Evolutionary conservation across 2,113 vertebrate species (phyloP).

Genomic region (Austrofundulus limnaeus): DNA sequence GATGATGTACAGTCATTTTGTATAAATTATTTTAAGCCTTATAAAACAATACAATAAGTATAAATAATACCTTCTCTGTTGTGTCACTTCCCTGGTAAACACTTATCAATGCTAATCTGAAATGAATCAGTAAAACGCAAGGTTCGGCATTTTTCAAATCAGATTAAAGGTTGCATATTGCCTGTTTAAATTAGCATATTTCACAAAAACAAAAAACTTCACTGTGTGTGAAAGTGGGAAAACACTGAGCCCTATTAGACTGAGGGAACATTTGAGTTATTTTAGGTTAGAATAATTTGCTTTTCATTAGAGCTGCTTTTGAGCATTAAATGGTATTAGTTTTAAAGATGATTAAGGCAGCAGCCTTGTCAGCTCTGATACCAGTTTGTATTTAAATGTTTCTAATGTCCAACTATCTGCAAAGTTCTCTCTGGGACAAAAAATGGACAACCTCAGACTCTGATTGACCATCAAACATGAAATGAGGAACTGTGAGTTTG

Average conservation of each 20-base stretch:
- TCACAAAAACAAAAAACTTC: neutral
- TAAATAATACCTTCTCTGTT: neutral
- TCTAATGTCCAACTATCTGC: no score
- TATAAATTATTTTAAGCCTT: neutral
- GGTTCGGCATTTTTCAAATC: conserved; percentile 33
- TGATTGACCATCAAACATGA: no score
- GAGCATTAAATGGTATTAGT: no score
- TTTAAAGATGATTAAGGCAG: no score
- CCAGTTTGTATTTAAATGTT: no score
- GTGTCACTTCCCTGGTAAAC: neutral
- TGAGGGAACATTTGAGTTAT: conserved; percentile 12
- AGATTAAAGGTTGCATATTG: conserved; percentile 34
- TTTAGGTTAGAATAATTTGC: neutral
- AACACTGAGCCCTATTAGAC: conserved; percentile 2
- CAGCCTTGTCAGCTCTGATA: no score
- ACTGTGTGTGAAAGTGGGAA: conserved; percentile 2
- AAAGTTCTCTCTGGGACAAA: no score
- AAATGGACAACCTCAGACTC: no score
- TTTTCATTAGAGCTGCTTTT: no score
- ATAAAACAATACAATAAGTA: no score
- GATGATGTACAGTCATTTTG: neutral
- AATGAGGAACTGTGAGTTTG: no score
- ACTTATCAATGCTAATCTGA: conserved; percentile 19
- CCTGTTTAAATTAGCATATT: conserved; percentile 9
- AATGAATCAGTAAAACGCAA: conserved; percentile 35